Conservation (phyloP, 2,888 invertebrate species). For the Synergus laeviventris region DNA sequence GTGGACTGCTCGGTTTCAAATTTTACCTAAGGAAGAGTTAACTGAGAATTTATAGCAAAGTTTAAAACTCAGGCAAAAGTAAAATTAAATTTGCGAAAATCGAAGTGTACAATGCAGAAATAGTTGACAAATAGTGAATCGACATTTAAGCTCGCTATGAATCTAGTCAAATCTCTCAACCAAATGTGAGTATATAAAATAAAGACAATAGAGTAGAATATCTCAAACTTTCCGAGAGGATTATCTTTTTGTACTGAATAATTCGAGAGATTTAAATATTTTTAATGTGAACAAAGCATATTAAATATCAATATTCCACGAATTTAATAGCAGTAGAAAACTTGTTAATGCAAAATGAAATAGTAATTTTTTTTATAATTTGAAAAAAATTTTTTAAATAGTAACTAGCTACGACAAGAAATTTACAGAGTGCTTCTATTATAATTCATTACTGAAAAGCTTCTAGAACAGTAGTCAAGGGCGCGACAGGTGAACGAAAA, state of each 20-base stretch:
- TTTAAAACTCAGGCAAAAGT: slow-evolving; percentile 33
- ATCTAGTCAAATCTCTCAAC: slow-evolving; percentile 9
- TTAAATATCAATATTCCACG: no score
- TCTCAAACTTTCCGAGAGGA: neutral
- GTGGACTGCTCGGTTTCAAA: slow-evolving; percentile 6
- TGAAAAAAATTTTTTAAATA: no score
- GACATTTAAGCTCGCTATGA: slow-evolving; percentile 7
- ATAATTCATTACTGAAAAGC: slow-evolving; percentile 8
- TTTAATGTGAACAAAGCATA: no score
- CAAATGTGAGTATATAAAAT: neutral
- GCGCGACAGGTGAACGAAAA: slow-evolving; percentile 35
- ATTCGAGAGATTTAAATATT: no score
- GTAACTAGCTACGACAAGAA: no score
- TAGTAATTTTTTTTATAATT: no score
- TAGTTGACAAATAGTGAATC: slow-evolving; percentile 28
- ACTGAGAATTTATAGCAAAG: slow-evolving; percentile 23
- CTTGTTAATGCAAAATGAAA: no score
- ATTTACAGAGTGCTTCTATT: neutral
- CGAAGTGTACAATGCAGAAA: neutral
- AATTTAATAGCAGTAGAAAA: no score
- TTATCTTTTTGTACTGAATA: no score
- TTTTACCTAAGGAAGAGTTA: slow-evolving; percentile 6
- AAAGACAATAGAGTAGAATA: neutral
- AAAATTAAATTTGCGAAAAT: slow-evolving; percentile 36
- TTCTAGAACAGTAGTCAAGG: slow-evolving; percentile 10